phyloP scores from a whole-genome alignment of 2,797 vertebrate species.

The Spinus olivaceus region DNA sequence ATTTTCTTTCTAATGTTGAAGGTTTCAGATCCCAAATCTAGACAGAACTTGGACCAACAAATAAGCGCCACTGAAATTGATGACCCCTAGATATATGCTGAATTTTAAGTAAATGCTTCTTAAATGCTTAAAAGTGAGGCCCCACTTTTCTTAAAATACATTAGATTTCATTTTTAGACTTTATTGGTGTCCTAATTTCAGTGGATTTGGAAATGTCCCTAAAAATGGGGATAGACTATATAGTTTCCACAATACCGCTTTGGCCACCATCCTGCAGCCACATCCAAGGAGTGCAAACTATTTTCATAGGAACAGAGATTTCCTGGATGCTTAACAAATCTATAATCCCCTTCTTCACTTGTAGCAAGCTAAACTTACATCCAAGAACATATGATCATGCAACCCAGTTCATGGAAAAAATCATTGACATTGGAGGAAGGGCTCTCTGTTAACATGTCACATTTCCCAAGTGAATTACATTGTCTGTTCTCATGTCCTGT shows the following conservation, averaged over 20 bases:
- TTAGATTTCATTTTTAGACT: neutral
- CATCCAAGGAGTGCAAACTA: neutral
- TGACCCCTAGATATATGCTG: neutral
- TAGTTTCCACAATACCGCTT: neutral
- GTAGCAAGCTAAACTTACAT: neutral
- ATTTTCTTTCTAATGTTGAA: constrained; percentile 4
- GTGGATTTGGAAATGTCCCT: neutral
- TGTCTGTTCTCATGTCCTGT: neutral
- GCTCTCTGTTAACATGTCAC: neutral
- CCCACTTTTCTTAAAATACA: neutral
- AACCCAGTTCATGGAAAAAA: neutral
- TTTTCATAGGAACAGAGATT: neutral
- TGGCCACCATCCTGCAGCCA: neutral
- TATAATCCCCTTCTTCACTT: neutral
- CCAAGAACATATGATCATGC: neutral
- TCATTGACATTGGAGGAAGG: neutral
- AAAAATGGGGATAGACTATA: neutral
- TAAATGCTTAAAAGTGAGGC: neutral
- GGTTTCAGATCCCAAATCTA: neutral
- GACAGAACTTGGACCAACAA: neutral
- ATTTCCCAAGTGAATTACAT: neutral
- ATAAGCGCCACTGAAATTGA: neutral
- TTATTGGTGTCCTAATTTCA: neutral
- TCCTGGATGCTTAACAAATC: neutral
- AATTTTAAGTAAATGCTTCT: neutral